These are phyloP conservation scores for Ctenodactylus gundi DNA, from an alignment of 2,113 vertebrate species.

Conservation along the genomic window DNA sequence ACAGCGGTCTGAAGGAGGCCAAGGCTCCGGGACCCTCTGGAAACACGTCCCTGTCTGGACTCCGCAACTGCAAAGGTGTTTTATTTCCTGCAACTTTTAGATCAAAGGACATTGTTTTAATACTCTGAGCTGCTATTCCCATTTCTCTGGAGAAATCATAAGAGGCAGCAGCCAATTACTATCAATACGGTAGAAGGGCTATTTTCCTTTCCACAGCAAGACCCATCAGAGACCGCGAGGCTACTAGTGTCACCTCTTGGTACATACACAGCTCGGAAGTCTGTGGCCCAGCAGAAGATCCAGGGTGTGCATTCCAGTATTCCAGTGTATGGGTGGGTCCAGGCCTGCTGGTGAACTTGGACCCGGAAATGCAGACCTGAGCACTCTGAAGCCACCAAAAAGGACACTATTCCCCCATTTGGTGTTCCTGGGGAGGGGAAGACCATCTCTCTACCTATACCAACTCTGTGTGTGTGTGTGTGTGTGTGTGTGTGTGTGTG, in stretches of 20 bases:
- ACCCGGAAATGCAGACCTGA: accelerated
- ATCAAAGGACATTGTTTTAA: conserved; percentile 83
- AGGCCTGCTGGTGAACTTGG: accelerated
- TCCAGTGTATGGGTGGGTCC: neutral
- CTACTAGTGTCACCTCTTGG: accelerated
- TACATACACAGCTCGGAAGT: accelerated
- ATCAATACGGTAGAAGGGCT: conserved; percentile 55
- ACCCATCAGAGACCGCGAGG: accelerated
- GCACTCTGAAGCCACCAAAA: neutral
- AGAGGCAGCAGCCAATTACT: conserved; percentile 72
- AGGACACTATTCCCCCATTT: neutral
- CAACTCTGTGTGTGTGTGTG: too few species aligned
- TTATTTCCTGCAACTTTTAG: conserved; percentile 86
- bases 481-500: too few species aligned
- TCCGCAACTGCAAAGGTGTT: conserved; percentile 84
- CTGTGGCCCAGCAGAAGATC: accelerated
- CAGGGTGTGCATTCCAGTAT: neutral
- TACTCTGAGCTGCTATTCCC: conserved; percentile 82
- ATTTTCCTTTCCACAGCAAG: neutral
- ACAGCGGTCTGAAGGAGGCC: accelerated
- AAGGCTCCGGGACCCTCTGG: neutral
- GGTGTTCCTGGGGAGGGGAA: neutral
- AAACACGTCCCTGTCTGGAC: conserved; percentile 80
- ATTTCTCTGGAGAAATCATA: conserved; percentile 77
- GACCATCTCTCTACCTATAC: accelerated